A percentile compares a stretch with the other conserved stretches of the same genome.
These are phyloP conservation scores for Steinernema khuongi DNA, from an alignment of 1,140 invertebrate species.

Conservation along the genomic window DNA sequence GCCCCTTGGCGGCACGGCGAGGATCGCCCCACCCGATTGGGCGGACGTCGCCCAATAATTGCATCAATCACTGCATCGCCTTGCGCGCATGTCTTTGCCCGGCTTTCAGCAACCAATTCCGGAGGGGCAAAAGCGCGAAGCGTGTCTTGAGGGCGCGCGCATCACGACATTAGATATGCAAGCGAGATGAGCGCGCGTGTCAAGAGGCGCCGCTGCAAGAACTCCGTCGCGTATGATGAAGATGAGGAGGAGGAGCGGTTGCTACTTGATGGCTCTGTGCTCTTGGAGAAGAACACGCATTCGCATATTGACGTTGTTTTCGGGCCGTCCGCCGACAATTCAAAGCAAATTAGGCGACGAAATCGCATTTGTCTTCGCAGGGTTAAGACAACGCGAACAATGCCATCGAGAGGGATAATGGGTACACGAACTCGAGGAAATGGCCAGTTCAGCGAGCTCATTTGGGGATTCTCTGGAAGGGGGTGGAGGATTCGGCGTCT, in stretches of 20 bases:
- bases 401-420: background rate
- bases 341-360: background rate
- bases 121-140: constrained; percentile 12
- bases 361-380: background rate
- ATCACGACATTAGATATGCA: background rate
- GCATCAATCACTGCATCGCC: background rate
- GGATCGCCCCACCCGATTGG: background rate
- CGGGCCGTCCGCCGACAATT: background rate
- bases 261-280: no score
- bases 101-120: constrained; percentile 10
- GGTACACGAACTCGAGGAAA: no score
- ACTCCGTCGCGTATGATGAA: background rate
- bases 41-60: background rate
- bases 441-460: no score
- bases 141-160: no score
- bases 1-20: background rate
- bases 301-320: no score
- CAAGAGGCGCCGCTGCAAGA: background rate
- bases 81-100: background rate
- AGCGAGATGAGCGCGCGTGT: background rate
- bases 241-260: no score
- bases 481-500: no score
- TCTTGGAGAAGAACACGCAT: no score
- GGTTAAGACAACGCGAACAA: background rate
- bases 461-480: no score